Percentiles rank a stretch among this genome's conserved stretches.
Conservation (phyloP, 2,113 vertebrate species). For the Coptodon bakossiorum region DNA sequence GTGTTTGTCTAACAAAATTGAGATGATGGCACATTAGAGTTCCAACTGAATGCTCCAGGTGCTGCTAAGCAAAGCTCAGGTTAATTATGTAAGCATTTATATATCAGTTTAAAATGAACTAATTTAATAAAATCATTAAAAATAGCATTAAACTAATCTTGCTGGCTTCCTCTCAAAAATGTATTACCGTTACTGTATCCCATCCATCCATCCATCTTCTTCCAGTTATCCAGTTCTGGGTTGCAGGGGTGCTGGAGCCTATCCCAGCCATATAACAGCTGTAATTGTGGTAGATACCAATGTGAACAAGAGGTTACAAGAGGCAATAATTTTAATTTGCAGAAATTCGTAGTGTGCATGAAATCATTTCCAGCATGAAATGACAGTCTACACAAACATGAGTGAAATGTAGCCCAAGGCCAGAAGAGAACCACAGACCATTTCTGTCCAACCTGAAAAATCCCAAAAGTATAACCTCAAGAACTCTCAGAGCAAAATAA, state of each 20-base stretch:
- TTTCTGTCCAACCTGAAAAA: background rate
- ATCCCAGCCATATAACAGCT: background rate
- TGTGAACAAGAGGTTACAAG: background rate
- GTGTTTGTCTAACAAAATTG: background rate
- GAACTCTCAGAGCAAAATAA: background rate
- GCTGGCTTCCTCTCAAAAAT: background rate
- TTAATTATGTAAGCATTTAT: background rate
- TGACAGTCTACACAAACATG: background rate
- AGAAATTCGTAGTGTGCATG: background rate
- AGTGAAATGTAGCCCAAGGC: background rate
- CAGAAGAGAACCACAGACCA: background rate
- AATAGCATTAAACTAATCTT: background rate
- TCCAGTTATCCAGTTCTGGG: background rate
- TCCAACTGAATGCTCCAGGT: background rate
- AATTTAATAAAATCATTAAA: background rate
- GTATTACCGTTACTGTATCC: rapidly evolving
- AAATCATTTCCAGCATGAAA: background rate
- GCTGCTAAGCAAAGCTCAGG: background rate
- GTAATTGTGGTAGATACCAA: background rate
- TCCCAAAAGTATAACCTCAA: background rate
- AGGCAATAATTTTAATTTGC: background rate
- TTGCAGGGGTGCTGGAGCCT: background rate
- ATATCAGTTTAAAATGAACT: background rate
- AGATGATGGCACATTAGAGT: background rate
- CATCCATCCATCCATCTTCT: background rate